Conservation (phyloP, 1,140 invertebrate species). For the Cyphomyrmex costatus region DNA sequence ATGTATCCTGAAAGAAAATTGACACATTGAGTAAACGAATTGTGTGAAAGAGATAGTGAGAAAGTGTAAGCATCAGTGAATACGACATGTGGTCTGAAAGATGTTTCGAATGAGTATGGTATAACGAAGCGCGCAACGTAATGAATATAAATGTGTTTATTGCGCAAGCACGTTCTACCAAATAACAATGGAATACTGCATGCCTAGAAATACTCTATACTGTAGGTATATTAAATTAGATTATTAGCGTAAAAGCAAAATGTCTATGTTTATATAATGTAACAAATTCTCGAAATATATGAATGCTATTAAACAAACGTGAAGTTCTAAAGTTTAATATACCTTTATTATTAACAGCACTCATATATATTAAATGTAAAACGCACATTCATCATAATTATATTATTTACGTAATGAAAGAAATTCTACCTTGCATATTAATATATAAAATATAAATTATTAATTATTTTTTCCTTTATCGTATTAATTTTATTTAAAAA, state of each 20-base stretch:
- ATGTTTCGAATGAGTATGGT: slow-evolving; percentile 42
- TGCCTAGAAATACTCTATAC: slow-evolving; percentile 65
- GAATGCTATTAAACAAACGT: slow-evolving; percentile 70
- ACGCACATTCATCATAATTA: neutral
- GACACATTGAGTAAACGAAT: slow-evolving; percentile 15
- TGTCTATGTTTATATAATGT: slow-evolving; percentile 77
- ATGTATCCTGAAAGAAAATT: neutral
- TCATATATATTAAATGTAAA: neutral
- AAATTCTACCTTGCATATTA: neutral
- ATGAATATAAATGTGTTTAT: slow-evolving; percentile 66
- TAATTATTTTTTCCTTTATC: neutral
- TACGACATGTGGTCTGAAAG: slow-evolving; percentile 16
- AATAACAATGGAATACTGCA: slow-evolving; percentile 71
- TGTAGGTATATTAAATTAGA: slow-evolving; percentile 71
- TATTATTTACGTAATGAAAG: neutral
- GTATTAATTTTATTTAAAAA: neutral
- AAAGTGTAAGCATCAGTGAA: slow-evolving; percentile 11
- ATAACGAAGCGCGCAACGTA: slow-evolving; percentile 40
- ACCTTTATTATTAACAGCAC: neutral
- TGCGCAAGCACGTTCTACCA: slow-evolving; percentile 67
- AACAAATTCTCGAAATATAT: slow-evolving; percentile 73
- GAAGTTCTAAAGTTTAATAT: slow-evolving; percentile 65
- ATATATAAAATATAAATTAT: slow-evolving; percentile 1
- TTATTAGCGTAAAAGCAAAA: slow-evolving; percentile 72
- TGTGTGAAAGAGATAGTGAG: neutral